Evolutionary conservation across 2,113 vertebrate species (phyloP).

Genomic region (Cervus canadensis): DNA sequence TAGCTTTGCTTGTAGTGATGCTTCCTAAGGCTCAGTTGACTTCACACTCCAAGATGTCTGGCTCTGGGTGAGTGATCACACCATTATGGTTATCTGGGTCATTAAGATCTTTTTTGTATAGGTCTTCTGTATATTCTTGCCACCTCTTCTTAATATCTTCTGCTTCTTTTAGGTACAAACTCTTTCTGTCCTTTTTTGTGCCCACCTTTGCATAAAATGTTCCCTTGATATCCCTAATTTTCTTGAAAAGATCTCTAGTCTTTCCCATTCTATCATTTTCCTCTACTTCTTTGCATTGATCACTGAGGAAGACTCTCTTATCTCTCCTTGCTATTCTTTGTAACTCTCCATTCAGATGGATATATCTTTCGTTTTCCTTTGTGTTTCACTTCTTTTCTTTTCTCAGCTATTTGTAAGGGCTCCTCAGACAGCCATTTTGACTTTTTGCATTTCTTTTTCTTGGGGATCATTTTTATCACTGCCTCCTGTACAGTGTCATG

Average conservation of each 20-base stretch:
- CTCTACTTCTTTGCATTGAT: not conserved
- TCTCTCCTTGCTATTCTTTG: not conserved
- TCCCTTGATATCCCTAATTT: not conserved
- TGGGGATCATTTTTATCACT: not conserved
- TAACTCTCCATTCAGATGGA: not conserved
- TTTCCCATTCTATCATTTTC: not conserved
- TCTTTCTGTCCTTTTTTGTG: not conserved
- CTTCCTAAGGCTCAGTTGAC: not conserved
- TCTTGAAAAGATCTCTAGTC: not conserved
- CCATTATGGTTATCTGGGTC: not conserved
- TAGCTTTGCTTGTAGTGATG: not conserved
- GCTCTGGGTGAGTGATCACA: not conserved
- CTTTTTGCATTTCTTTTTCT: not conserved
- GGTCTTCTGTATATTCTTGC: not conserved
- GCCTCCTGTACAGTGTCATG: not conserved
- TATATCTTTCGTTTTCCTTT: not conserved
- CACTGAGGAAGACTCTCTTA: not conserved
- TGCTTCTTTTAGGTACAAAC: not conserved
- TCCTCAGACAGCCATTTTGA: not conserved
- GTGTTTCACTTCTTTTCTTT: not conserved
- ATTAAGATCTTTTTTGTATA: not conserved
- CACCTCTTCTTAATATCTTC: not conserved
- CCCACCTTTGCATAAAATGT: not conserved
- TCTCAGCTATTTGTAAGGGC: not conserved
- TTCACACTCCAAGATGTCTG: not conserved